Percentiles rank a stretch among this genome's conserved stretches.
Evolutionary conservation across 2,113 vertebrate species (phyloP).

Genomic region (Aldabrachelys gigantea): DNA sequence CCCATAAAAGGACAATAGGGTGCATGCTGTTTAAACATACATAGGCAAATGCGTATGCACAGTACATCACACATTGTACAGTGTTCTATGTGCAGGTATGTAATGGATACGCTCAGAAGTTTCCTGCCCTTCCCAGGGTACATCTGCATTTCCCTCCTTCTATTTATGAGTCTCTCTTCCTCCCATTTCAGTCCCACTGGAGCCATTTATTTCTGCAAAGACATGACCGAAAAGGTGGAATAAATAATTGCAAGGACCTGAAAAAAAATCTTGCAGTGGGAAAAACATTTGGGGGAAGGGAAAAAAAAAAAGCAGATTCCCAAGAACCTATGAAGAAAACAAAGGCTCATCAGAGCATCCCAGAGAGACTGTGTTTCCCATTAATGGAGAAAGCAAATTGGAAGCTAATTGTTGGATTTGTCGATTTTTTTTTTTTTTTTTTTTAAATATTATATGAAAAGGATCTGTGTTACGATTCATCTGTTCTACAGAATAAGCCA

Average conservation of each 20-base stretch:
- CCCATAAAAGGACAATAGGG: not conserved
- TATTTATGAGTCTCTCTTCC: not conserved
- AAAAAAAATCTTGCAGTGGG: not conserved
- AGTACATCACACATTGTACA: not conserved
- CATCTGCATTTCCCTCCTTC: not conserved
- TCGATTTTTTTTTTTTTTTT: conserved; percentile 11
- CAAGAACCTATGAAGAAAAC: conserved; percentile 58
- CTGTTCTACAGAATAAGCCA: not conserved
- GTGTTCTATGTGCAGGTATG: not conserved
- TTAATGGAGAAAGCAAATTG: conserved; percentile 67
- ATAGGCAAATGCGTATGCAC: not conserved
- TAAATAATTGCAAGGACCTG: conserved; percentile 39
- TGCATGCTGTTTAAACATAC: not conserved
- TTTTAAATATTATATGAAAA: not conserved
- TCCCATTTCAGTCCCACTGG: not conserved
- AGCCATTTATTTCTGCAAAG: not conserved
- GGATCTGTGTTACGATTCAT: conserved; percentile 49
- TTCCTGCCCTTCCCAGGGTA: not conserved
- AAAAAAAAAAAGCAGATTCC: conserved; percentile 19
- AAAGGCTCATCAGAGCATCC: not conserved
- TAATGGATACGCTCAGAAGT: not conserved
- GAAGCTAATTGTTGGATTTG: conserved; percentile 69
- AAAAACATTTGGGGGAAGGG: not conserved
- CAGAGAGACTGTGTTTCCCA: conserved; percentile 9
- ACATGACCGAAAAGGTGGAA: conserved; percentile 48